Evolutionary conservation across 2,888 invertebrate species (phyloP).

Genomic region (Pyralis farinalis): DNA sequence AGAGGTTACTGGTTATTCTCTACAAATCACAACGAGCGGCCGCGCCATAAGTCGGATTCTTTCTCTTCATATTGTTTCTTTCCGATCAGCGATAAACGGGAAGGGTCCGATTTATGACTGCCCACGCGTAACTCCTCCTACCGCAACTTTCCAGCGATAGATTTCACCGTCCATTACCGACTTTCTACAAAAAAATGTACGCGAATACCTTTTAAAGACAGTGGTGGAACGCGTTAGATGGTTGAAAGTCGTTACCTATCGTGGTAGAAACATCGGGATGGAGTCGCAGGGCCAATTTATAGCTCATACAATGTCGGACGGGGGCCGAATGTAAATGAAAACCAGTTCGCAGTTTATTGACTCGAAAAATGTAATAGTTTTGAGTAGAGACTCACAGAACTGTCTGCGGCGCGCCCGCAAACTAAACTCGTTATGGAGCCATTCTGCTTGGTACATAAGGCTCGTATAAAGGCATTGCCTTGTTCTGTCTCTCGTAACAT

Average conservation of each 20-base stretch:
- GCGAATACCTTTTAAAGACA: background rate
- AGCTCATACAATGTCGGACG: conserved; percentile 40
- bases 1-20: conserved; percentile 30
- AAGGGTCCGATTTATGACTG: conserved; percentile 43
- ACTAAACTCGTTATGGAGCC: background rate
- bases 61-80: conserved; percentile 51
- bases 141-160: background rate
- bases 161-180: conserved; percentile 14
- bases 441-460: too few species aligned
- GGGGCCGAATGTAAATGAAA: conserved; percentile 47
- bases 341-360: conserved; percentile 44
- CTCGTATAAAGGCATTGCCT: too few species aligned
- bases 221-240: conserved; percentile 19
- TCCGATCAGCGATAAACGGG: conserved; percentile 49
- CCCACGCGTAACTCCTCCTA: conserved; percentile 19
- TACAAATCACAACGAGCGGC: conserved; percentile 38
- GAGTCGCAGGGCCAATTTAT: conserved; percentile 46
- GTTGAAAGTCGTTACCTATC: conserved; percentile 5
- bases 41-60: conserved; percentile 36
- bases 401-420: background rate
- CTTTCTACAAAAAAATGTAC: background rate
- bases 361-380: conserved; percentile 38
- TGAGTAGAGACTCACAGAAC: conserved; percentile 9
- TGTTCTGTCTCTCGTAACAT: too few species aligned
- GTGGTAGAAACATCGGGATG: conserved; percentile 26